These are phyloP conservation scores for Empis stercorea DNA, from an alignment of 2,888 invertebrate genomes.

Conservation along the genomic window DNA sequence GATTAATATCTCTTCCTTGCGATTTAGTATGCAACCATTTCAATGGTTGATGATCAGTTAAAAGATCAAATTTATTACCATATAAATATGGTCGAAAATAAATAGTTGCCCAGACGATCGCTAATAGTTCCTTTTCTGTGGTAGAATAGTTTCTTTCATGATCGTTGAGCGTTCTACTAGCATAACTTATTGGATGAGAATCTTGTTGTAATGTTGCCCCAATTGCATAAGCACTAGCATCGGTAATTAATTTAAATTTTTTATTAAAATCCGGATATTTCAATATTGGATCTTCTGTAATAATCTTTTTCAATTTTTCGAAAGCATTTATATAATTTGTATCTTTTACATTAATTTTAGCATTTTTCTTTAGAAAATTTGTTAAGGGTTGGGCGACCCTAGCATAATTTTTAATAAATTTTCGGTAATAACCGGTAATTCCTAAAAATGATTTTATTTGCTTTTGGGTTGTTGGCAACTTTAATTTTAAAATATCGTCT, in stretches of 20 bases:
- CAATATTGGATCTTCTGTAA: conserved; percentile 5
- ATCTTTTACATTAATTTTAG: conserved; percentile 10
- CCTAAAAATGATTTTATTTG: no score
- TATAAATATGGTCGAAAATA: no score
- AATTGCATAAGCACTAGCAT: not conserved
- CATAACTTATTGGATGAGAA: not conserved
- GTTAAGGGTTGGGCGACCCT: conserved; percentile 7
- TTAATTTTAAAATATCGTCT: conserved; percentile 3
- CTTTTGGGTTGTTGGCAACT: conserved; percentile 3
- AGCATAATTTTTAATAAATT: conserved; percentile 6
- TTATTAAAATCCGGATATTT: conserved; percentile 5
- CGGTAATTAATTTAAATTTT: not conserved
- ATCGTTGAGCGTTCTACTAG: no score
- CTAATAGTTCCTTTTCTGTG: no score
- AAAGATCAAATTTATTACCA: no score
- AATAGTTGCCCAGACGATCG: no score
- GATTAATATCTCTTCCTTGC: no score
- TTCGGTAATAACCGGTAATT: conserved; percentile 7
- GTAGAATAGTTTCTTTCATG: no score
- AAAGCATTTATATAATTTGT: conserved; percentile 12
- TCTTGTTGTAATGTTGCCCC: conserved; percentile 1
- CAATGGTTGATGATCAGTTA: no score
- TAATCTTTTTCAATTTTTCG: conserved; percentile 6
- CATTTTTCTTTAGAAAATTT: not conserved
- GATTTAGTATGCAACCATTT: no score